Evolutionary conservation across 37 sponge, comb jelly and placozoan genomes (phyloP), one percentile per base, ranked within the genome.

Genomic region (Eunapius fragilis): DNA sequence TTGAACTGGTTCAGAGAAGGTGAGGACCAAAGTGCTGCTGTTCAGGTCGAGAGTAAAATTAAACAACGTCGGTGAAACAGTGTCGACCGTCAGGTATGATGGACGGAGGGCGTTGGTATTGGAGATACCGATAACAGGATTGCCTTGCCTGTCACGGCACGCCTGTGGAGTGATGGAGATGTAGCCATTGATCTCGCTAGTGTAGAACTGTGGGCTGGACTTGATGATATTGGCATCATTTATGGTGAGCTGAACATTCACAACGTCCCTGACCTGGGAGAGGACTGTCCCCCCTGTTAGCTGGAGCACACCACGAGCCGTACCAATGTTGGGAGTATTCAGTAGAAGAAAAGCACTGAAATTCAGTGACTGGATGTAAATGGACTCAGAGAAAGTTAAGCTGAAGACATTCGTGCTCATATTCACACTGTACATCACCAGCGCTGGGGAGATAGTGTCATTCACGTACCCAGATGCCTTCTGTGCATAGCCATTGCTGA

Each of bases 1-100:
- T 50, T 47, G 33, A 23, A 97, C 95, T 36, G 97, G 90, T 71
- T 97, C 97, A 74, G 91, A 86, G 78, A 97, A 97, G 6, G 93
- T 94, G 30, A 97, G 81, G 28, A 92, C 85, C 0, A 96, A 81
- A 38, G 83, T 79, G 36, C 78, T 80, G 38, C 86, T 75, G 76
- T 91, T 81, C 74, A 94, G 37, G 47, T 97, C 90, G 12, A 97
- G 89, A 22, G 89, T 90, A 76, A 93, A 97, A 69, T 87, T 86
- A 13, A 45, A 33, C 22, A 97, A 82, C 0, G 36, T 34, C 34
- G 97, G 97, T 68, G 72, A 67, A 68, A 81, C 49, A 0, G 34
- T 81, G 34, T 97, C 97, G 0, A 86, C 72, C 10, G 75, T 80
- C 27, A 90, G 76, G 6, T 78, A 75, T 0, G 78, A 49, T 41